Conservation (phyloP, 2,888 invertebrate genomes). For the Neuroscelio doddi region DNA sequence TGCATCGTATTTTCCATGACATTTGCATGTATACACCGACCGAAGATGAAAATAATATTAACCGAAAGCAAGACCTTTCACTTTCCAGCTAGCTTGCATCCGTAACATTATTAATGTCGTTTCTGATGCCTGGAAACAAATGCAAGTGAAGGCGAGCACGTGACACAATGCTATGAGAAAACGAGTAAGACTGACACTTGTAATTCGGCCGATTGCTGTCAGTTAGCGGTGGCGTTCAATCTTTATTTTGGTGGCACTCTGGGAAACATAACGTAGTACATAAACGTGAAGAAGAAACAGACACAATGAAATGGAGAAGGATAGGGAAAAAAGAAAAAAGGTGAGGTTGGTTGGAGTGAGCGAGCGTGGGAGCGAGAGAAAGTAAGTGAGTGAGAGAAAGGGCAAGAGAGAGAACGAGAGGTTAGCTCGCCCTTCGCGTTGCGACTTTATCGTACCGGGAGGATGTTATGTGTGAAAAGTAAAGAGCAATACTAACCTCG, state of each 20-base stretch:
- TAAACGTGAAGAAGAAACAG: background rate
- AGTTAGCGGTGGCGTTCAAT: background rate
- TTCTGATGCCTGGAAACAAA: no score
- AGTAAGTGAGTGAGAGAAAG: slow-evolving; percentile 32
- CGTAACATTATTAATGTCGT: no score
- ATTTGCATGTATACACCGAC: no score
- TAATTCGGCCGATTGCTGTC: background rate
- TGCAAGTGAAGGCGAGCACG: background rate
- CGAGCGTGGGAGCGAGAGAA: background rate
- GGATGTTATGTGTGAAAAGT: no score
- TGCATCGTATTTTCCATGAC: no score
- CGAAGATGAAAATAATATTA: no score
- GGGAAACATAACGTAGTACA: background rate
- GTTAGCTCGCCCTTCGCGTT: slow-evolving; percentile 25
- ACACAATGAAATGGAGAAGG: background rate
- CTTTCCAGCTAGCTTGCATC: no score
- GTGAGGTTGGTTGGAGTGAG: no score
- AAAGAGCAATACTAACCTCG: slow-evolving; percentile 76
- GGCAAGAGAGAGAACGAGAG: slow-evolving; percentile 23
- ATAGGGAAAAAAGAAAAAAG: slow-evolving; percentile 5
- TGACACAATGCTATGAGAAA: background rate
- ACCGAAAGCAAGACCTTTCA: no score
- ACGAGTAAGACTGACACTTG: no score
- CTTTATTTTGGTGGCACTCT: background rate
- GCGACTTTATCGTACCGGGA: slow-evolving; percentile 3